Evolutionary conservation across 2,888 invertebrate genomes (phyloP).

Genomic region (Rhorus exstirpatorius): DNA sequence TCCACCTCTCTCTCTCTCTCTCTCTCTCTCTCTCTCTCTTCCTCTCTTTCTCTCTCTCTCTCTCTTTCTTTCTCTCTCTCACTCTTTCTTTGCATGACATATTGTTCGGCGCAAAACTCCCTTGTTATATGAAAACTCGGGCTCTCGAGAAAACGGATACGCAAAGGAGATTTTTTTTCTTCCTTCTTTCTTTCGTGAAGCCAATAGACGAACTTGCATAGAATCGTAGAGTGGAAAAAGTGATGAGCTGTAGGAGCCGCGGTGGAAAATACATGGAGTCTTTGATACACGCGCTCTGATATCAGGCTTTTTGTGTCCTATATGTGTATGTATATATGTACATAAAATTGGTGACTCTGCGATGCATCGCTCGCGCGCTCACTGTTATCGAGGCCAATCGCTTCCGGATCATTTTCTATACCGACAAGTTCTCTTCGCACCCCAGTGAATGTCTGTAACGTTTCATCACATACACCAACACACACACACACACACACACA

Average conservation of each 20-base stretch:
- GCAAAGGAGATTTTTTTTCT: slow-evolving; percentile 10
- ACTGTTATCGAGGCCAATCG: slow-evolving; percentile 67
- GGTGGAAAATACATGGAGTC: slow-evolving; percentile 25
- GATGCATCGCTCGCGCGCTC: slow-evolving; percentile 29
- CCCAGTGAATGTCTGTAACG: slow-evolving; percentile 34
- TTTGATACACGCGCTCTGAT: slow-evolving; percentile 8
- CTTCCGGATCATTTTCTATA: slow-evolving; percentile 65
- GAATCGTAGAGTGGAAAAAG: slow-evolving; percentile 32
- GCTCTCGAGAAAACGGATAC: slow-evolving; percentile 5
- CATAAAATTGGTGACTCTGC: not conserved
- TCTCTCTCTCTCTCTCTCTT: too few species aligned
- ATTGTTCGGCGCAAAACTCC: slow-evolving; percentile 11
- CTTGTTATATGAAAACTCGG: slow-evolving; percentile 26
- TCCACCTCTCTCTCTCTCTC: too few species aligned
- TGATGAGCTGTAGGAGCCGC: slow-evolving; percentile 17
- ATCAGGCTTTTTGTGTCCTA: too few species aligned
- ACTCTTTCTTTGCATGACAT: not conserved
- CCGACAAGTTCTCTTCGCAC: slow-evolving; percentile 48
- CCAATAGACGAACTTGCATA: slow-evolving; percentile 3
- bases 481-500: slow-evolving; percentile 25
- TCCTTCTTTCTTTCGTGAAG: not conserved
- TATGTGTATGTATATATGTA: too few species aligned
- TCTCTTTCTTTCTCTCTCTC: not conserved
- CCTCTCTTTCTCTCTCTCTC: too few species aligned
- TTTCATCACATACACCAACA: too few species aligned